Base-by-base conservation (phyloP, 2,797 vertebrate species). In the Vultur gryphus region DNA sequence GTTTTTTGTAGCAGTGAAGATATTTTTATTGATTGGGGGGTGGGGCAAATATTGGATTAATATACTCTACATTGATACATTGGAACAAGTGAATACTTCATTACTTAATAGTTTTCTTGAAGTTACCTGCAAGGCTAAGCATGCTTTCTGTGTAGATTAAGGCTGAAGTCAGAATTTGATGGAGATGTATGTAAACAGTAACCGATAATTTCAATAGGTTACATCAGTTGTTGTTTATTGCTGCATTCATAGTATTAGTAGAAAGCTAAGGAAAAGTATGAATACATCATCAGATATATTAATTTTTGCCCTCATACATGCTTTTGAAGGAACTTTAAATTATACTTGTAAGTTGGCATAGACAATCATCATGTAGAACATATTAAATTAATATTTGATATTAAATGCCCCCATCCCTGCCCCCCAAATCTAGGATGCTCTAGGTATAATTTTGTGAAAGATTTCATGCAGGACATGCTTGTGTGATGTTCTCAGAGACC, bases 351-450 rank as follows among this genome's bases (percentile, higher is more conserved):
- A 64, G 4, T 19, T 84, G 66, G 54, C 43, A 20, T 29, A 77
- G n/a, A 49, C 85, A 64, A 55, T 77, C n/a, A 84, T 69, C 26
- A 84, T 8, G 29, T 77, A 39, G 55, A 84, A 49, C 4, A 16
- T 35, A 41, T 12, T 85, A 11, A 4, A 8, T 75, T 83, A 77
- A 48, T 58, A 35, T 48, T 86, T 83, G 58, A 55, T 73, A 58
- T 43, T 59, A 55, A 85, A 25, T 2, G 12, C 28, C 8, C 18
- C 3, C 6, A 2, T 41, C 7, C 13, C 1, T 8, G 4, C 13
- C 17, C 6, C 6, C 19, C 19, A 23, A 25, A 26, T 84, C 16
- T 80, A 35, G 39, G 55, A 26, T 89, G 16, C 31, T 35, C 2
- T 39, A 11, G 9, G 17, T 52, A 8, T 26, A 51, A 31, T 84